Evolutionary conservation across 2,797 vertebrate species (phyloP).

Genomic region (Enteromius unitaeniatus): DNA sequence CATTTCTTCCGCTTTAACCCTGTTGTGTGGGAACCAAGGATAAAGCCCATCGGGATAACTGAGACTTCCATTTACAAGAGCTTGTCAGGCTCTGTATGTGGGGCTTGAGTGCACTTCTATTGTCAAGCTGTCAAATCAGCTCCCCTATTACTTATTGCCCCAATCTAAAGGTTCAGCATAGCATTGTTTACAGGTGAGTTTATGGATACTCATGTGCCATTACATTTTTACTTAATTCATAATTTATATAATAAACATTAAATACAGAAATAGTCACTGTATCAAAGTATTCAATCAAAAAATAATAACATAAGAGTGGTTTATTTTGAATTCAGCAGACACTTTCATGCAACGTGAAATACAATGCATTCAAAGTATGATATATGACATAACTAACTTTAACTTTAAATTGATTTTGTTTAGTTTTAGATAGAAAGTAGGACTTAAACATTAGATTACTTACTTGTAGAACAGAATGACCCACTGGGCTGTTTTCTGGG

Average conservation of each 20-base stretch:
- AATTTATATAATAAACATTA: not conserved
- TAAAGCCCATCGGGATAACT: slow-evolving; percentile 37
- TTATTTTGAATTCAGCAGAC: not conserved
- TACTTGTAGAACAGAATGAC: slow-evolving; percentile 97
- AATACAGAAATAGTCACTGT: not conserved
- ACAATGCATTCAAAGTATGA: not conserved
- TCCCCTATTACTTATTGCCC: slow-evolving; percentile 26
- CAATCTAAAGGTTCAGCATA: not conserved
- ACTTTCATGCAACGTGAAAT: not conserved
- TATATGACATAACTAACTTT: not conserved
- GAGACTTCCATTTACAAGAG: slow-evolving; percentile 48
- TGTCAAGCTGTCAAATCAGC: slow-evolving; percentile 34
- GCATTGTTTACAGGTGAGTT: not conserved
- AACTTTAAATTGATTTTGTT: not conserved
- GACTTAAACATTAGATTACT: slow-evolving; percentile 49
- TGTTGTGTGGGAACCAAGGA: slow-evolving; percentile 54
- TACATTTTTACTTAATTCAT: not conserved
- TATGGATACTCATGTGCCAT: not conserved
- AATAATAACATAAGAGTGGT: not conserved
- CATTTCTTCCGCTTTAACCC: slow-evolving; percentile 69
- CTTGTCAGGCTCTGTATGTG: slow-evolving; percentile 28
- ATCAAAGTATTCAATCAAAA: not conserved
- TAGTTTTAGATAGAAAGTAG: not conserved
- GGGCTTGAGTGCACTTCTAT: slow-evolving; percentile 12
- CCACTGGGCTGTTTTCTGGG: slow-evolving; percentile 90